phyloP scores from a whole-genome alignment of 2,113 vertebrate species.

The Hassar affinis region DNA sequence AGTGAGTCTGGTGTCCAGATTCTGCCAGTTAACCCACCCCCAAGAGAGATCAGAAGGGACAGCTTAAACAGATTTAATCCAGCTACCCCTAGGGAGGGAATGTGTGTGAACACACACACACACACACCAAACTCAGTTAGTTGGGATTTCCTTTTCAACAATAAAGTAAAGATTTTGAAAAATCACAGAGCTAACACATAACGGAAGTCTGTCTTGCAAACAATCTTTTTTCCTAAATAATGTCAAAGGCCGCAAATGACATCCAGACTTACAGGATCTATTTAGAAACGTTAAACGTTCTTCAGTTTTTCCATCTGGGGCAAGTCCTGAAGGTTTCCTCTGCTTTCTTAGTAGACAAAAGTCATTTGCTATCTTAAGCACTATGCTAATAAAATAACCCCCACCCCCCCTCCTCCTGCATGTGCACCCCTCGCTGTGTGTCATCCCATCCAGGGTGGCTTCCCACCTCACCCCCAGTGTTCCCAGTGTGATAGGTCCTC shows the following conservation, averaged over 20 bases:
- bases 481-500: neutral
- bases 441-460: neutral
- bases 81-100: slow-evolving; percentile 45
- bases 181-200: neutral
- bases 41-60: slow-evolving; percentile 65
- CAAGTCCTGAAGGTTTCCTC: neutral
- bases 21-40: slow-evolving; percentile 55
- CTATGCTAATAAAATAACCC: neutral
- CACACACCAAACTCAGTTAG: neutral
- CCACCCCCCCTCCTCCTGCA: too few relatives aligned
- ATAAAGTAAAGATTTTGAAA: neutral
- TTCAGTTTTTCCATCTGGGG: neutral
- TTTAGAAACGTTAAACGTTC: too few relatives aligned
- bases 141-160: neutral
- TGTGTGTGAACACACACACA: slow-evolving; percentile 30
- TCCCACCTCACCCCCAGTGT: neutral
- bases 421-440: neutral
- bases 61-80: slow-evolving; percentile 50
- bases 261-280: neutral
- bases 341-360: neutral
- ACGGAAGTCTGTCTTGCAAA: neutral
- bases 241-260: too few relatives aligned
- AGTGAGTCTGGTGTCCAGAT: slow-evolving; percentile 41
- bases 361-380: neutral
- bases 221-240: neutral